These are phyloP conservation scores for Pseudorhombus dupliciocellatus DNA, from an alignment of 2,113 vertebrate genomes.

Conservation along the genomic window DNA sequence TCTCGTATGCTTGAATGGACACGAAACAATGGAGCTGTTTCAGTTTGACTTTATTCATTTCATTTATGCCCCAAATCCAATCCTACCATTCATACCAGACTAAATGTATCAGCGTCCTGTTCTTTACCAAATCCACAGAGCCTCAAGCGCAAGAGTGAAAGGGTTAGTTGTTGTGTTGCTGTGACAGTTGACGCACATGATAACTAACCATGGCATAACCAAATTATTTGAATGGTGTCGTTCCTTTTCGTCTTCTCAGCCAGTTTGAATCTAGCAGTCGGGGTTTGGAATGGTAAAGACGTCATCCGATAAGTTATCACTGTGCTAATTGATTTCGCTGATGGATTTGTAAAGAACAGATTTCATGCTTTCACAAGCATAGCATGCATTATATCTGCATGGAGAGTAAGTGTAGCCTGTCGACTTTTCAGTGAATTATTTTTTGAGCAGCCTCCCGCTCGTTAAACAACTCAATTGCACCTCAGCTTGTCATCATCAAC, in stretches of 20 bases:
- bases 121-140: not conserved
- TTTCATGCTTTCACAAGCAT: too few relatives aligned
- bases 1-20: slow-evolving; percentile 8
- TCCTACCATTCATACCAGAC: not conserved
- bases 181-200: too few relatives aligned
- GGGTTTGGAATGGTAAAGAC: not conserved
- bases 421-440: too few relatives aligned
- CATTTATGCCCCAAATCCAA: not conserved
- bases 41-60: slow-evolving; percentile 14
- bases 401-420: too few relatives aligned
- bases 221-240: slow-evolving; percentile 9
- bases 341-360: not conserved
- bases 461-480: too few relatives aligned
- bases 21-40: slow-evolving; percentile 16
- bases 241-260: slow-evolving; percentile 7
- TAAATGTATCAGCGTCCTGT: slow-evolving; percentile 2
- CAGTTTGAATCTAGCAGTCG: not conserved
- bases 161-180: too few relatives aligned
- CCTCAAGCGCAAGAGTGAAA: too few relatives aligned
- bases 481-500: slow-evolving; percentile 6
- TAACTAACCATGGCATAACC: too few relatives aligned
- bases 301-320: too few relatives aligned
- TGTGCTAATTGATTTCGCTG: not conserved
- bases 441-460: too few relatives aligned
- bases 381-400: too few relatives aligned